Conservation (phyloP, 2,888 invertebrate genomes). For the Quadroppia sp. region DNA sequence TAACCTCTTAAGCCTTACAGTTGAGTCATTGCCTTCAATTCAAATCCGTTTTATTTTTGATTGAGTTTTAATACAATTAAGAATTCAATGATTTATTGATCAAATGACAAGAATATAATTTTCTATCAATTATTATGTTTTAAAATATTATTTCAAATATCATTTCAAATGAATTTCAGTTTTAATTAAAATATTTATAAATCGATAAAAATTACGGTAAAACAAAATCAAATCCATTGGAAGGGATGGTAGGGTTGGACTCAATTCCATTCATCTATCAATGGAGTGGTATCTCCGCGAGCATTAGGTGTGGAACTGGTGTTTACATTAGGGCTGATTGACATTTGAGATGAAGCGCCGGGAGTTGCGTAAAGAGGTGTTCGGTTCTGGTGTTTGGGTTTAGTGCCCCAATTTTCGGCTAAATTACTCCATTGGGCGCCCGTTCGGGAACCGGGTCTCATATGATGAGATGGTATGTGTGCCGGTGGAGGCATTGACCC, state of each 20-base stretch:
- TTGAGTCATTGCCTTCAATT: too few species aligned
- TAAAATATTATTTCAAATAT: too few species aligned
- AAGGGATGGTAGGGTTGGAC: neutral
- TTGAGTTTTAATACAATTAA: too few species aligned
- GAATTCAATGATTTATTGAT: too few species aligned
- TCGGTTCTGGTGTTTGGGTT: neutral
- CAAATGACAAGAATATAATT: too few species aligned
- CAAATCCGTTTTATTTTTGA: too few species aligned
- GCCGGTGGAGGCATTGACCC: neutral
- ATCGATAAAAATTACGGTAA: too few species aligned
- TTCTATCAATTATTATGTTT: too few species aligned
- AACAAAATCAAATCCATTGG: too few species aligned
- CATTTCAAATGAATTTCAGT: too few species aligned
- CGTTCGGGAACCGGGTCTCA: slow-evolving; percentile 31
- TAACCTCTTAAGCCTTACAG: too few species aligned
- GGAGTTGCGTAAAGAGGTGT: slow-evolving; percentile 43
- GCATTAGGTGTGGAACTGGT: slow-evolving; percentile 23
- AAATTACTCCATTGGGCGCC: slow-evolving; percentile 37
- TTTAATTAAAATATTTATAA: too few species aligned
- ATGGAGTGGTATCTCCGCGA: slow-evolving; percentile 43
- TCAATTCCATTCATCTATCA: slow-evolving; percentile 42
- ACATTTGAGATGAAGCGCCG: slow-evolving; percentile 44
- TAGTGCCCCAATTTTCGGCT: neutral
- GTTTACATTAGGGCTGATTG: slow-evolving; percentile 40
- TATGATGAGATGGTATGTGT: neutral